Evolutionary conservation across 2,113 vertebrate genomes (phyloP).

Genomic region (Microcebus tavaratra): DNA sequence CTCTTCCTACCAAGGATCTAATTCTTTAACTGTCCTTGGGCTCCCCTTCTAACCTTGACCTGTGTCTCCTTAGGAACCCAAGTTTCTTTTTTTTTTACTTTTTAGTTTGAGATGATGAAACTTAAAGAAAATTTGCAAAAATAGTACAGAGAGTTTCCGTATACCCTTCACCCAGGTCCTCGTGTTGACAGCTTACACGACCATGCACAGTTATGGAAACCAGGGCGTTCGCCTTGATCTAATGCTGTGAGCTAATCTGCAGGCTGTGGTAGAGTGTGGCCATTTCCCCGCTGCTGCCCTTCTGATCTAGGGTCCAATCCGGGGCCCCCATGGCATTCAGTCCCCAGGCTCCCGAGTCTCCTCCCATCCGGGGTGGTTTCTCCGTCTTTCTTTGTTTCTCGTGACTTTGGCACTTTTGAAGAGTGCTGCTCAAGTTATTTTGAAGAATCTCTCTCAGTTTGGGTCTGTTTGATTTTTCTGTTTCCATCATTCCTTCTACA

Average conservation of each 20-base stretch:
- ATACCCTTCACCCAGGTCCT: neutral
- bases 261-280: neutral
- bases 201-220: neutral
- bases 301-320: neutral
- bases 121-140: neutral
- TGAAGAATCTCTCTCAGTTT: neutral
- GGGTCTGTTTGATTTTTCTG: slow-evolving; percentile 1
- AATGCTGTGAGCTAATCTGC: neutral
- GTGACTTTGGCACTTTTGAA: neutral
- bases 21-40: neutral
- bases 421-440: neutral
- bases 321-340: neutral
- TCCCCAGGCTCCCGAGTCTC: neutral
- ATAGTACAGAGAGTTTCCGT: neutral
- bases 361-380: neutral
- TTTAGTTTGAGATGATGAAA: neutral
- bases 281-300: neutral
- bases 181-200: neutral
- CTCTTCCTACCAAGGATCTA: neutral
- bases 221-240: neutral
- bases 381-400: neutral
- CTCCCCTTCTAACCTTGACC: neutral
- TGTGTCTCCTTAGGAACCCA: neutral
- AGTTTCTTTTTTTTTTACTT: neutral
- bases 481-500: neutral